These are phyloP conservation scores for Muscicapa striata DNA, from an alignment of 2,797 vertebrate species.

Conservation along the genomic window DNA sequence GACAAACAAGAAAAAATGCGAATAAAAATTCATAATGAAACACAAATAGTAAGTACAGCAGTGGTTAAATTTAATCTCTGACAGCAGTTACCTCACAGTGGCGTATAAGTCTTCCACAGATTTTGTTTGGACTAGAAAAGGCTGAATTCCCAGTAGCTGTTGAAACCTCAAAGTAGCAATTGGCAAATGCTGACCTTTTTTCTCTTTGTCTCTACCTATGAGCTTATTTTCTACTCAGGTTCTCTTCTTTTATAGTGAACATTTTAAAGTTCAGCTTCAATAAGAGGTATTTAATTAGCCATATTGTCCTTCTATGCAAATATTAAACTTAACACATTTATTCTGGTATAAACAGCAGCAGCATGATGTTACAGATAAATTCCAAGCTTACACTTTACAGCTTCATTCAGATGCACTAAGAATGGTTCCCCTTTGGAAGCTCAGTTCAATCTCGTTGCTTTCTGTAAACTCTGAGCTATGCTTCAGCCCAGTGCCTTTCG, in stretches of 20 bases:
- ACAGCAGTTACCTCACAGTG: not conserved
- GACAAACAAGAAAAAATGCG: not conserved
- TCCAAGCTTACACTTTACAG: not conserved
- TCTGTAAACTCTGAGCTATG: slow-evolving; percentile 3
- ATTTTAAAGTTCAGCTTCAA: not conserved
- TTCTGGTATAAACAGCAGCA: not conserved
- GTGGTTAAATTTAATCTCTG: not conserved
- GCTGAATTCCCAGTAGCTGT: not conserved
- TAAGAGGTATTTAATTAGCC: not conserved
- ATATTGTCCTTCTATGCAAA: not conserved
- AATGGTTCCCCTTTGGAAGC: not conserved
- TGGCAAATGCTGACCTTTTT: not conserved
- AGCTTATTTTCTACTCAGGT: not conserved
- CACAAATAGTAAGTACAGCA: not conserved
- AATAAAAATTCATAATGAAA: not conserved
- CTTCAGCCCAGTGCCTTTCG: slow-evolving; percentile 10
- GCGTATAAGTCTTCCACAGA: not conserved
- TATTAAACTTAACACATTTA: not conserved
- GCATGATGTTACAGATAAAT: not conserved
- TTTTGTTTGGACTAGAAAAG: not conserved
- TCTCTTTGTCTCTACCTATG: not conserved
- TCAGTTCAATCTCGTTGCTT: not conserved
- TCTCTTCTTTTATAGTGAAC: not conserved
- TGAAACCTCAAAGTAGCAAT: not conserved
- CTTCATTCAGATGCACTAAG: not conserved